Conservation (phyloP, 2,113 vertebrate species). For the Dolichotis patagonum region DNA sequence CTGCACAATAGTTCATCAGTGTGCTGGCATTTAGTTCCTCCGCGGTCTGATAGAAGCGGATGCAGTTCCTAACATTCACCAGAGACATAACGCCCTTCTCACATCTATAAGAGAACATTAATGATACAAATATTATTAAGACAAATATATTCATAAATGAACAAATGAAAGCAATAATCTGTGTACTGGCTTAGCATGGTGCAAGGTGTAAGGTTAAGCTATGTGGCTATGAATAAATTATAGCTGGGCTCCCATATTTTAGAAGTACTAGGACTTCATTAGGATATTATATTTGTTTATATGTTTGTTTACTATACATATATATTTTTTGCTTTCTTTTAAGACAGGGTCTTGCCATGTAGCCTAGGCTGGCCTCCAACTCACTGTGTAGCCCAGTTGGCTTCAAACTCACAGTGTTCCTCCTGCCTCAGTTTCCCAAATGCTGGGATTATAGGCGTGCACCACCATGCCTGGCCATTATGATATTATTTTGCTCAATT, state of each 20-base stretch:
- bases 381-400: not conserved
- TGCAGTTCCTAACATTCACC: constrained; percentile 98
- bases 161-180: not conserved
- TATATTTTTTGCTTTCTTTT: not conserved
- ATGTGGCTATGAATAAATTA: not conserved
- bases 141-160: constrained; percentile 13
- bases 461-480: too few relatives aligned
- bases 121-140: not conserved
- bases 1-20: constrained; percentile 97
- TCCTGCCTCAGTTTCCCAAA: not conserved
- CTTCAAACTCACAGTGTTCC: not conserved
- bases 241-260: not conserved
- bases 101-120: constrained; percentile 88
- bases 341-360: not conserved
- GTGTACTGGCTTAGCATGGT: not conserved
- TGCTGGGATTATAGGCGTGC: not conserved
- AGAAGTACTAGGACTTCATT: constrained; percentile 30
- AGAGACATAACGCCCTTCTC: constrained; percentile 99
- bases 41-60: constrained; percentile 98
- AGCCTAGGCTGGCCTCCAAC: not conserved
- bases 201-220: not conserved
- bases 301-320: not conserved
- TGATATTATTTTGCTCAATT: not conserved
- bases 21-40: constrained; percentile 96
- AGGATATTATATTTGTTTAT: not conserved